Evolutionary conservation across 2,888 invertebrate species (phyloP).

Genomic region (Carterocephalus palaemon): DNA sequence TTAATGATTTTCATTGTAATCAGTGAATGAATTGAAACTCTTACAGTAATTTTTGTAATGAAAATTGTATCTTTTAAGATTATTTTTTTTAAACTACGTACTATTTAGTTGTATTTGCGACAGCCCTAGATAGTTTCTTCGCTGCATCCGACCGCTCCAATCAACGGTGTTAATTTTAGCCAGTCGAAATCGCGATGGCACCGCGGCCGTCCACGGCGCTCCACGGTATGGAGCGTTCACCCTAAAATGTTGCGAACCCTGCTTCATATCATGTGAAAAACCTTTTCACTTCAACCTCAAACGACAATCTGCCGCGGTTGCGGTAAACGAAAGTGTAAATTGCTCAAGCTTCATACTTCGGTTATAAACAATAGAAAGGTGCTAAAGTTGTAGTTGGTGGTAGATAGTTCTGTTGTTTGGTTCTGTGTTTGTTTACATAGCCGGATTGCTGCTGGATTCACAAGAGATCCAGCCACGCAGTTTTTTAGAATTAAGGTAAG

Average conservation of each 20-base stretch:
- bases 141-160: slow-evolving; percentile 44
- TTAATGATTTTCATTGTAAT: too few relatives aligned
- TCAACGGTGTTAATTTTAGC: slow-evolving; percentile 68
- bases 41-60: too few relatives aligned
- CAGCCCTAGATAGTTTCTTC: slow-evolving; percentile 30
- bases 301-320: background rate
- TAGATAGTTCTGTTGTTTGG: slow-evolving; percentile 10
- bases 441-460: slow-evolving; percentile 23
- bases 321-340: slow-evolving; percentile 19
- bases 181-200: slow-evolving; percentile 72
- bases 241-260: slow-evolving; percentile 1
- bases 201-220: slow-evolving; percentile 43
- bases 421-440: slow-evolving; percentile 20
- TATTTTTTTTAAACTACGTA: too few relatives aligned
- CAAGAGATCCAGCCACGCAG: slow-evolving; percentile 12
- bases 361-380: slow-evolving; percentile 10
- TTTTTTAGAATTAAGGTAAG: slow-evolving; percentile 22
- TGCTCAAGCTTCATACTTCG: slow-evolving; percentile 5
- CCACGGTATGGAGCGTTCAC: slow-evolving; percentile 20
- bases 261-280: background rate
- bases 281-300: background rate
- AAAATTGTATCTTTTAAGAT: too few relatives aligned
- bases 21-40: too few relatives aligned
- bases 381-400: slow-evolving; percentile 5
- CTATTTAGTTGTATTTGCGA: too few relatives aligned